A percentile compares a stretch with the other conserved stretches of the same genome.
These are phyloP conservation scores for Stylophora pistillata DNA, from an alignment of 64 coral and sea anemone genomes.

Conservation along the genomic window DNA sequence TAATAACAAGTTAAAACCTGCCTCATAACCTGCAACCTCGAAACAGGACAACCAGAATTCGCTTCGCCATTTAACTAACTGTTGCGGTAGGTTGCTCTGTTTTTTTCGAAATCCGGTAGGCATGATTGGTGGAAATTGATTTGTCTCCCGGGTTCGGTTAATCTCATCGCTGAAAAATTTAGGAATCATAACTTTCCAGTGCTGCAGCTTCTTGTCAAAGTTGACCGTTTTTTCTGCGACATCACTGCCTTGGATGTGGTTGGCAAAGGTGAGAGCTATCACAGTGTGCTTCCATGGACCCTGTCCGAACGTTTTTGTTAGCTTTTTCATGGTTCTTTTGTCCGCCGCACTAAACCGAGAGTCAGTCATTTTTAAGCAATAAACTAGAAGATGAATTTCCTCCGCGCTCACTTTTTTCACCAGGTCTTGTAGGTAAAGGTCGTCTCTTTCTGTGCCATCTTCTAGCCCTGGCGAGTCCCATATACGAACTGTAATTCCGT, in stretches of 20 bases:
- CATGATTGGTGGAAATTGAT: no score
- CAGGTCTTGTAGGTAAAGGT: neutral
- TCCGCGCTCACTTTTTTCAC: neutral
- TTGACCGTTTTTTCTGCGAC: neutral
- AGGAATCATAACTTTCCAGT: no score
- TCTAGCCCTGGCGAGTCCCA: constrained; percentile 42
- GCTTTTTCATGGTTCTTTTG: neutral
- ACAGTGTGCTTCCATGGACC: constrained; percentile 4
- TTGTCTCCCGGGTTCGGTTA: no score
- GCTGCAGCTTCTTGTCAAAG: no score
- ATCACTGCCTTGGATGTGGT: constrained; percentile 25
- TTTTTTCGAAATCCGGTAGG: no score
- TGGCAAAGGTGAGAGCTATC: constrained; percentile 34
- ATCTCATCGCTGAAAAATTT: no score
- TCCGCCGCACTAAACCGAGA: neutral
- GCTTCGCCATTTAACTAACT: no score
- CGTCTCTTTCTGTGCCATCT: neutral
- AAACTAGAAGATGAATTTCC: constrained; percentile 25
- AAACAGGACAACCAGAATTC: no score
- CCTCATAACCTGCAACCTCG: no score
- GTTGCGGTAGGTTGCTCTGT: no score
- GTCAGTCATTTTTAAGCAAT: constrained; percentile 18
- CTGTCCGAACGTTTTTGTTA: constrained; percentile 2
- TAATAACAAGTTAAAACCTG: no score
- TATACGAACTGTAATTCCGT: neutral